Evolutionary conservation across 2,797 vertebrate genomes (phyloP).

Genomic region (Gambelia wislizenii): DNA sequence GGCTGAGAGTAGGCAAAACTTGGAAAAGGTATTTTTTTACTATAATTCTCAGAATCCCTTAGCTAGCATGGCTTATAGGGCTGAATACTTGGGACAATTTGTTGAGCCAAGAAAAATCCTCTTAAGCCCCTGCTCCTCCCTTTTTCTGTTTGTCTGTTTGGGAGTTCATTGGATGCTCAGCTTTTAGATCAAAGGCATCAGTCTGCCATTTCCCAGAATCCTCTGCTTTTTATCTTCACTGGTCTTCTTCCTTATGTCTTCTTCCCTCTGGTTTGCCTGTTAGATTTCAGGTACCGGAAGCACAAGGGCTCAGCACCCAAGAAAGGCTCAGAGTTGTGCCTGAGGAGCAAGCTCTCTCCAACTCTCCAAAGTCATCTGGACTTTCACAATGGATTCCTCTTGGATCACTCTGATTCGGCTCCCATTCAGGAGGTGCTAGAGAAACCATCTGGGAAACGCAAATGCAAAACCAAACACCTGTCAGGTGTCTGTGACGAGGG

Average conservation of each 20-base stretch:
- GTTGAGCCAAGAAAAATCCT: too few species aligned
- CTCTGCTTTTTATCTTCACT: background rate
- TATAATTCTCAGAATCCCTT: too few species aligned
- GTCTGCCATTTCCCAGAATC: background rate
- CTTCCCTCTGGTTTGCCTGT: conserved; percentile 15
- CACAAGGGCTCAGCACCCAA: conserved; percentile 74
- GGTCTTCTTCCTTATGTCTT: conserved; percentile 22
- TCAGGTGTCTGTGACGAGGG: conserved; percentile 78
- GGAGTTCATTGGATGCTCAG: background rate
- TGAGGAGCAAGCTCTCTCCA: conserved; percentile 77
- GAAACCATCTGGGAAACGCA: conserved; percentile 97
- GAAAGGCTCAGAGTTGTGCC: conserved; percentile 70
- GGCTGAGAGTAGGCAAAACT: too few species aligned
- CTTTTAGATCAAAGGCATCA: background rate
- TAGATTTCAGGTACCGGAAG: conserved; percentile 80
- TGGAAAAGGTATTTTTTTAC: too few species aligned
- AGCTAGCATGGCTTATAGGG: too few species aligned
- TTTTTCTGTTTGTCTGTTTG: background rate
- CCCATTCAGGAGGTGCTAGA: conserved; percentile 82
- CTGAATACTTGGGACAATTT: too few species aligned
- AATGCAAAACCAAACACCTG: conserved; percentile 98
- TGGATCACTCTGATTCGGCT: conserved; percentile 80
- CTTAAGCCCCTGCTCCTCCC: background rate
- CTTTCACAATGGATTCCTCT: conserved; percentile 79
- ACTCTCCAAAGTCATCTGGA: conserved; percentile 71